Conservation (phyloP, 1,140 invertebrate genomes). For the Brachionus paranguensis region DNA sequence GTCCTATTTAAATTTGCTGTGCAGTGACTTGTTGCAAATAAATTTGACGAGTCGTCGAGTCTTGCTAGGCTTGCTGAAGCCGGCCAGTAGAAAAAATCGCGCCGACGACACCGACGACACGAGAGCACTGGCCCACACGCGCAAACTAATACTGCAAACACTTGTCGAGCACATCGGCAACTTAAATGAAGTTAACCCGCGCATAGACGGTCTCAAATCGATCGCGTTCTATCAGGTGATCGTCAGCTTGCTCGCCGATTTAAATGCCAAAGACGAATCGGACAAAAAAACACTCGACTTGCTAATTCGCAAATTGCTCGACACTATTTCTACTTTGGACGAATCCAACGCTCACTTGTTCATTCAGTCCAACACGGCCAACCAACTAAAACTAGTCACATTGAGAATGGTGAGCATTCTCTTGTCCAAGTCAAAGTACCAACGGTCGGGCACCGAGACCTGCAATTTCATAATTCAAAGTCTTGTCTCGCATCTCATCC, state of each 20-base stretch:
- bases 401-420: slow-evolving; percentile 54
- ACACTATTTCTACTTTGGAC: neutral
- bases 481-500: neutral
- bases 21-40: neutral
- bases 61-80: neutral
- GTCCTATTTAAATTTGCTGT: slow-evolving; percentile 2
- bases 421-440: slow-evolving; percentile 30
- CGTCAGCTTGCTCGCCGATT: neutral
- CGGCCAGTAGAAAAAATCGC: neutral
- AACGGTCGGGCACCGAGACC: neutral
- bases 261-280: slow-evolving; percentile 6
- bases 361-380: neutral
- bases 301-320: neutral
- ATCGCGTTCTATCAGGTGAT: slow-evolving; percentile 39
- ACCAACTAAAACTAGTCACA: neutral
- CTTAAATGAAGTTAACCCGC: neutral
- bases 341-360: neutral
- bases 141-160: neutral
- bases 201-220: slow-evolving; percentile 27
- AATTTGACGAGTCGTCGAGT: neutral
- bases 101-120: neutral
- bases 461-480: slow-evolving; percentile 33
- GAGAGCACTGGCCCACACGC: neutral
- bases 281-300: neutral
- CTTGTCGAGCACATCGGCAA: neutral